Conservation (phyloP, 2,797 vertebrate species). For the Anomalospiza imberbis region DNA sequence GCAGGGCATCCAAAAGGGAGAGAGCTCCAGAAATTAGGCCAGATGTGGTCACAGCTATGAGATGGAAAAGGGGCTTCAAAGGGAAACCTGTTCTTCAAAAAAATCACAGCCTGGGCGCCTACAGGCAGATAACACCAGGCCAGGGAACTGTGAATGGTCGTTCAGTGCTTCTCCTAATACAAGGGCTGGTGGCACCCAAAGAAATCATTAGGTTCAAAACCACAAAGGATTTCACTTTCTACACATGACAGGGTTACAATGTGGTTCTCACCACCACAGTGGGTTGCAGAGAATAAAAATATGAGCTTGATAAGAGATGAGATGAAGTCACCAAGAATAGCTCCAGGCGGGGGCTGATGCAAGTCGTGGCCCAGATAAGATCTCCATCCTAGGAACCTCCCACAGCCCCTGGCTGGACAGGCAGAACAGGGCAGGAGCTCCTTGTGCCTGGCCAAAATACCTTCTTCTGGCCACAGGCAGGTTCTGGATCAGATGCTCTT, state of each 20-base stretch:
- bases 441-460: neutral
- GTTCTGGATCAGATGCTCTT: neutral
- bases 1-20: neutral
- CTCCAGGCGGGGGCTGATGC: slow-evolving; percentile 19
- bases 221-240: neutral
- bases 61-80: neutral
- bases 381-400: neutral
- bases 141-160: neutral
- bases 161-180: neutral
- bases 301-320: neutral
- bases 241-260: neutral
- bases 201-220: neutral
- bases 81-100: neutral
- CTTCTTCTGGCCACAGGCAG: fast-evolving
- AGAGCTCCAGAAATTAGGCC: neutral
- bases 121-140: fast-evolving
- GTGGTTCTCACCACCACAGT: neutral
- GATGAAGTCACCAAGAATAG: slow-evolving; percentile 47
- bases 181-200: neutral
- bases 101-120: neutral
- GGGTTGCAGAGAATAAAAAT: slow-evolving; percentile 23
- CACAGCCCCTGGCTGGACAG: fast-evolving
- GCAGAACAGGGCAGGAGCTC: neutral
- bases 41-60: neutral
- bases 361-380: neutral